A percentile compares a stretch with the other conserved stretches of the same genome.
phyloP scores from a whole-genome alignment of 2,888 invertebrate genomes.

The Ormyrus rosae region DNA sequence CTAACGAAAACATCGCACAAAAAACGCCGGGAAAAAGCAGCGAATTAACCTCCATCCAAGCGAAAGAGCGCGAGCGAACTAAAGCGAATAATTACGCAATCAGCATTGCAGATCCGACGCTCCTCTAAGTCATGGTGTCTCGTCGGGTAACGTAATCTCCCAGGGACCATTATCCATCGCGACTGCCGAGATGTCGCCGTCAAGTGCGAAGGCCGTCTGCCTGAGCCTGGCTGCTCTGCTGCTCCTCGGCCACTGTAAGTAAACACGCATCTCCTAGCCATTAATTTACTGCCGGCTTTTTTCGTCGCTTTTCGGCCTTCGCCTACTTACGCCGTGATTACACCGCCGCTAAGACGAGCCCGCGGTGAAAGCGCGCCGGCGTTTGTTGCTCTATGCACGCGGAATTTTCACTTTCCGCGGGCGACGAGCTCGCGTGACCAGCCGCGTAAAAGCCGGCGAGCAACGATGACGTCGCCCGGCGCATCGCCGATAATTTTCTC shows the following conservation, averaged over 20 bases:
- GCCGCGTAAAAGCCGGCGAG: too few species aligned
- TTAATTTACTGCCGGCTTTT: slow-evolving; percentile 9
- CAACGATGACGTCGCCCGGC: neutral
- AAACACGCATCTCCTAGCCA: neutral
- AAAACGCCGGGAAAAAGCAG: too few species aligned
- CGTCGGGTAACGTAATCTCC: slow-evolving; percentile 24
- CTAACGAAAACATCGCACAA: too few species aligned
- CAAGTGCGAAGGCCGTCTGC: slow-evolving; percentile 59
- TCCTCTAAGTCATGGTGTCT: slow-evolving; percentile 51
- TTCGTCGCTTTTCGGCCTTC: slow-evolving; percentile 59
- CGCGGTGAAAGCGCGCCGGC: neutral
- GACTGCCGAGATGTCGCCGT: slow-evolving; percentile 57
- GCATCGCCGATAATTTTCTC: slow-evolving; percentile 11
- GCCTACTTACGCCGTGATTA: slow-evolving; percentile 58
- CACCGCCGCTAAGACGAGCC: neutral
- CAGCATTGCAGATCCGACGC: slow-evolving; percentile 17
- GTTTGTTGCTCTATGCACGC: slow-evolving; percentile 22
- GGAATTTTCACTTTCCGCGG: slow-evolving; percentile 37
- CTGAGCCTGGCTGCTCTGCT: slow-evolving; percentile 63
- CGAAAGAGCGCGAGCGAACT: too few species aligned
- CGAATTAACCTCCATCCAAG: too few species aligned
- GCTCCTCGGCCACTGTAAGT: slow-evolving; percentile 65
- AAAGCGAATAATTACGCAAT: slow-evolving; percentile 13
- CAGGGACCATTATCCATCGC: neutral
- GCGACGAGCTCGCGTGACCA: neutral